Evolutionary conservation across 2,888 invertebrate species (phyloP), one percentile per base, ranked within the genome.

Genomic region (Junonia oenone): DNA sequence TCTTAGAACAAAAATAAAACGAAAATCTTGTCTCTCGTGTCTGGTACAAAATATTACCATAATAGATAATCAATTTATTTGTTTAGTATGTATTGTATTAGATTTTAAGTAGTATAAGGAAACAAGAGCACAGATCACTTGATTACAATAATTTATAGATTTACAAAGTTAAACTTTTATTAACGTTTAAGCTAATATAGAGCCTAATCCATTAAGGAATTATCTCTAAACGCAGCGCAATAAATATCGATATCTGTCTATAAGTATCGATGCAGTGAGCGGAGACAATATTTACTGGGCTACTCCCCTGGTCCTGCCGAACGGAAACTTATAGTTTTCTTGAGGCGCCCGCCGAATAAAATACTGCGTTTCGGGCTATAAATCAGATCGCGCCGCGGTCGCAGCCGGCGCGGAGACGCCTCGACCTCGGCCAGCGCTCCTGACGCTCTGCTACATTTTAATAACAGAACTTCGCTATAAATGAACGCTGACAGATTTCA

Each of bases 301-400:
- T 78, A 76, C 82, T 83, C 86, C 89, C 87, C 81, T 79, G 81
- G 83, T 78, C 83, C 81, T 84, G 81, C 83, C 87, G 81, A 88
- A 86, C 88, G 87, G 86, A 88, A 89, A 89, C 89, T 90, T 90
- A 89, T 89, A 90, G 90, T 84, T 87, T 86, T 82, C 81, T 89
- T 90, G 88, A 89, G 89, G 87, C 89, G 87, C 87, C 87, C 85
- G 83, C 72, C 81, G 88, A 82, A 90, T 90, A 89, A 89, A 89
- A 90, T 90, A 90, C 86, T 84, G 86, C 85, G 84, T 87, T 77
- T 75, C 73, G 73, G 80, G 75, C 72, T 80, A 89, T 90, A 90
- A 90, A 90, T 90, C 90, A 90, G 85, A 76, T 77, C 72, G 79
- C 73, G 81, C 78, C 84, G 78, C 75, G 76, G 80, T 67, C 78